These are phyloP conservation scores for Oreotragus oreotragus DNA, from an alignment of 2,113 vertebrate genomes.

Conservation along the genomic window DNA sequence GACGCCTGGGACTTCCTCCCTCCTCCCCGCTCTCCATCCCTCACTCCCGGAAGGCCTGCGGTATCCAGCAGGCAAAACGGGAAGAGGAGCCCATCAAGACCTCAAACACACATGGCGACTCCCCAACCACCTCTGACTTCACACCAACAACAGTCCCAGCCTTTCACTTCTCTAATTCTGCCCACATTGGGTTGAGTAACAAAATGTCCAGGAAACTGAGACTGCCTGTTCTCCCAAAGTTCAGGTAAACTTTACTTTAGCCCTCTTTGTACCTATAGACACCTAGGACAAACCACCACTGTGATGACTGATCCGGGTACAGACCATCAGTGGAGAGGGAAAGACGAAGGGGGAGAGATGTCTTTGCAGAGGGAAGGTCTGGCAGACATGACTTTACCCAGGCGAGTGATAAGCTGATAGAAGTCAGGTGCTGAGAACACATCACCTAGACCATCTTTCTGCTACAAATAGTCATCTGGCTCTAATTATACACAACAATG, in stretches of 20 bases:
- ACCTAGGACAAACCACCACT: neutral
- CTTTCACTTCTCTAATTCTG: neutral
- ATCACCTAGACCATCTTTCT: neutral
- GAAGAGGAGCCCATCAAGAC: accelerated
- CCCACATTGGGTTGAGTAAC: neutral
- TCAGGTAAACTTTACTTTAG: neutral
- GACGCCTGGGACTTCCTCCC: neutral
- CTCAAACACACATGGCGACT: neutral
- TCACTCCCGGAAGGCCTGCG: neutral
- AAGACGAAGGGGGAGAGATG: neutral
- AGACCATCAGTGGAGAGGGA: neutral
- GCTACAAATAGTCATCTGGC: neutral
- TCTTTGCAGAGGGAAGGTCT: neutral
- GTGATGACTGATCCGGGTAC: neutral
- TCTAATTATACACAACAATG: neutral
- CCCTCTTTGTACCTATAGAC: neutral
- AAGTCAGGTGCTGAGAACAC: neutral
- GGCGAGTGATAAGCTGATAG: neutral
- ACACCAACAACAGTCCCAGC: neutral
- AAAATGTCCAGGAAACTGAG: neutral
- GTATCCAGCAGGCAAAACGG: neutral
- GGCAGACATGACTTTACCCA: neutral
- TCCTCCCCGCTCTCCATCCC: neutral
- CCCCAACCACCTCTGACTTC: neutral
- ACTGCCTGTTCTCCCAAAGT: neutral